Conservation (phyloP, 2,113 vertebrate species). For the Cottus gobio region DNA sequence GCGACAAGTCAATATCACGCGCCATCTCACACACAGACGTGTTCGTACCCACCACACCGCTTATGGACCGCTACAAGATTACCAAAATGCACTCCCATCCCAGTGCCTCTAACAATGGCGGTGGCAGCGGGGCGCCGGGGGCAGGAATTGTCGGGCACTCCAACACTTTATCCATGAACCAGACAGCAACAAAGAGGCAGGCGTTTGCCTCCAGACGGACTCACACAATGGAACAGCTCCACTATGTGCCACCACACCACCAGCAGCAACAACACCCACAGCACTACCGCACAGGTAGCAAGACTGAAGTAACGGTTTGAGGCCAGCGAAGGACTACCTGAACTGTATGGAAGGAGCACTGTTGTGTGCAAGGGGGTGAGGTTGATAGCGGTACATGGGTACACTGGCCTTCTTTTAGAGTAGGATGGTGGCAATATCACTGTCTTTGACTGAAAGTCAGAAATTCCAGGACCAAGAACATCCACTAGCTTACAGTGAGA, state of each 20-base stretch:
- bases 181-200: constrained; percentile 94
- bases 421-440: constrained; percentile 39
- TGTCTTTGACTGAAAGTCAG: constrained; percentile 63
- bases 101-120: constrained; percentile 95
- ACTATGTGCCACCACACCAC: constrained; percentile 91
- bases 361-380: constrained; percentile 4
- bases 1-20: constrained; percentile 91
- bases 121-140: constrained; percentile 20
- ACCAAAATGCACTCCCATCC: constrained; percentile 99
- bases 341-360: constrained; percentile 31
- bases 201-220: constrained; percentile 97
- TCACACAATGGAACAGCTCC: constrained; percentile 97
- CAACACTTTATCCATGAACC: constrained; percentile 93
- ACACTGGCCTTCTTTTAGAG: constrained; percentile 53
- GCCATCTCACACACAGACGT: constrained; percentile 97
- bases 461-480: constrained; percentile 66
- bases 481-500: constrained; percentile 65
- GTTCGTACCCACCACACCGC: constrained; percentile 95
- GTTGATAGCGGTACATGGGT: background rate
- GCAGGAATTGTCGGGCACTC: constrained; percentile 73
- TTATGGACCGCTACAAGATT: constrained; percentile 98
- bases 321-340: constrained; percentile 11
- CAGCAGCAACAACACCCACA: constrained; percentile 90
- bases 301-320: constrained; percentile 99
- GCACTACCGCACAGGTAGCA: constrained; percentile 97